Base-by-base conservation (phyloP, 2,797 vertebrate species). In the Takifugu ocellatus region DNA sequence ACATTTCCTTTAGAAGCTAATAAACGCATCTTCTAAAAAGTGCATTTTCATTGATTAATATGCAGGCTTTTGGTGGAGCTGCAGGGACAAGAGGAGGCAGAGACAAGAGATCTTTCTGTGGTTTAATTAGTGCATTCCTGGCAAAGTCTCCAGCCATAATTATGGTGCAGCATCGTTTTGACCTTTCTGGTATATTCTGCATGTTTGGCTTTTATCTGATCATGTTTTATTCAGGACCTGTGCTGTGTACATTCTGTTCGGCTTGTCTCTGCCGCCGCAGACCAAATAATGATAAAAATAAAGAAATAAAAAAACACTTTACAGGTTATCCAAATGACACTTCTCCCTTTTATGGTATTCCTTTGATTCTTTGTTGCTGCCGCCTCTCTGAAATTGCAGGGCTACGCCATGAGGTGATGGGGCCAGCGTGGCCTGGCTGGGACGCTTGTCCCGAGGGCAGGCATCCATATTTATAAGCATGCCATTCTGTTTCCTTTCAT, bases 41-140 rank as follows among this genome's bases (percentile, higher is more conserved):
- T 39, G 14, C 63, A 63, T 75, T 76, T 77, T 70, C 51, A 25
- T 77, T 87, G 88, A 91, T 92, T 91, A 91, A 91, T 91, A 91
- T 85, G 79, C 78, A 69, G 77, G 62, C 74, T 82, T 81, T 78
- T 74, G 79, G 79, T 67, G 56, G 64, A 88, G 80, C 75, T 83
- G 68, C 75, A 67, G 79, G 81, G 87, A 81, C 77, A 63, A 75
- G 77, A 68, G 71, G 70, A 77, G 77, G 79, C 78, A 42, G 61
- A 61, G 74, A 77, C 78, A 73, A 69, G 75, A 83, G 80, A 89
- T 89, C 87, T 89, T 85, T 90, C 81, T 87, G 75, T 82, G 83
- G 83, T 89, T 90, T 92, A 91, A 92, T 92, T 91, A 91, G 86
- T 77, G 84, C 84, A 68, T 84, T 89, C 85, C 79, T 87, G 87